phyloP scores from a whole-genome alignment of 2,797 vertebrate genomes.

The Okamejei kenojei region DNA sequence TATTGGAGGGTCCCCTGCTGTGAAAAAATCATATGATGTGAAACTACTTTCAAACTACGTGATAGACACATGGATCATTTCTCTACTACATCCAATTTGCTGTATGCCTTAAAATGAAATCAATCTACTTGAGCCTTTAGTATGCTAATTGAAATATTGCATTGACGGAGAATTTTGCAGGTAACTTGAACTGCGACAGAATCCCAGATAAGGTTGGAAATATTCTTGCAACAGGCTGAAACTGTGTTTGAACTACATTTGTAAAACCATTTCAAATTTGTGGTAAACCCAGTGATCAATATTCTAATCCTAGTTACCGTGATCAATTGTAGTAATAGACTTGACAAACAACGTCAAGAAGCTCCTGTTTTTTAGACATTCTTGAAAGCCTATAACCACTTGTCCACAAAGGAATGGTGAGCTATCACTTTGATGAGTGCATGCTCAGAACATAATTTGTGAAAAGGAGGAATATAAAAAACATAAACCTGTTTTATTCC shows the following conservation, averaged over 20 bases:
- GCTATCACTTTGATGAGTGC: background rate
- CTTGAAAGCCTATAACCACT: slow-evolving; percentile 11
- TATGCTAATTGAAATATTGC: background rate
- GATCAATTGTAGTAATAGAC: slow-evolving; percentile 23
- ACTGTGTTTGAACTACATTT: background rate
- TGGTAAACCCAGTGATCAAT: slow-evolving; percentile 14
- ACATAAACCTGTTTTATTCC: background rate
- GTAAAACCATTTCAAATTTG: background rate
- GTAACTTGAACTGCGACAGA: background rate
- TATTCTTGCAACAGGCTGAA: background rate
- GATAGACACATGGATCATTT: slow-evolving; percentile 25
- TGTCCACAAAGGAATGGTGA: background rate
- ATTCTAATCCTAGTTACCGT: slow-evolving; percentile 24
- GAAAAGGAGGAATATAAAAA: background rate
- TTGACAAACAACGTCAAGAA: slow-evolving; percentile 23
- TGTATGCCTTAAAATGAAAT: slow-evolving; percentile 8
- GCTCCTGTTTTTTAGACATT: background rate
- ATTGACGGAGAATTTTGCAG: background rate
- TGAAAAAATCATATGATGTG: slow-evolving; percentile 33
- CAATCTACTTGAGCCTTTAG: background rate
- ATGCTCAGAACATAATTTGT: background rate
- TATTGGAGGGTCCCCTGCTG: background rate
- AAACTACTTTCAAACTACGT: background rate
- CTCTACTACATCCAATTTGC: background rate
- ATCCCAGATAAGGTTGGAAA: background rate